These are phyloP conservation scores for Aquatica leii DNA, from an alignment of 2,888 invertebrate genomes.

Conservation along the genomic window DNA sequence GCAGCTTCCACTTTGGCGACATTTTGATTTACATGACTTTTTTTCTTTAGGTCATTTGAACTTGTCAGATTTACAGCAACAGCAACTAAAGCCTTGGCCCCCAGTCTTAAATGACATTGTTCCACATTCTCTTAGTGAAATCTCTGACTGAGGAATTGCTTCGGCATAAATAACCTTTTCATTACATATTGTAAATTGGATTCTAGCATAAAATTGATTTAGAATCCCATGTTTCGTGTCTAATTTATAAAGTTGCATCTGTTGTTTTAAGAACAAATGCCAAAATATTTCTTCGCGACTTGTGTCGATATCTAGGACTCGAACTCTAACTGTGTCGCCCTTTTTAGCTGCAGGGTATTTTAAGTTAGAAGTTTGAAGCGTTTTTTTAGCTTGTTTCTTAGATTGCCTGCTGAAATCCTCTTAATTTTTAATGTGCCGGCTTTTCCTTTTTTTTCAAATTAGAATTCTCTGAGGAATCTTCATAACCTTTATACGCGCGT, in stretches of 20 bases:
- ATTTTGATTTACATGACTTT: not conserved
- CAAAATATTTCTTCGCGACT: slow-evolving; percentile 25
- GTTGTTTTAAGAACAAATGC: slow-evolving; percentile 19
- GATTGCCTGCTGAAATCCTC: slow-evolving; percentile 8
- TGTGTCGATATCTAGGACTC: slow-evolving; percentile 30
- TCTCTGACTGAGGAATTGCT: not conserved
- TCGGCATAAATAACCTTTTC: not conserved
- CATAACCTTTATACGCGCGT: slow-evolving; percentile 1
- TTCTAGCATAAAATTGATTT: slow-evolving; percentile 32
- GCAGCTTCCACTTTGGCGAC: not conserved
- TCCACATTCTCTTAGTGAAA: not conserved
- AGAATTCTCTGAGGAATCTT: slow-evolving; percentile 5
- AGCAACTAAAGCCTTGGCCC: not conserved
- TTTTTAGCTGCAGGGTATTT: slow-evolving; percentile 26
- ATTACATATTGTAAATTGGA: slow-evolving; percentile 28
- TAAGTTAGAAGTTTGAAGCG: slow-evolving; percentile 18
- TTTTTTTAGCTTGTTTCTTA: slow-evolving; percentile 33
- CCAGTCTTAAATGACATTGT: not conserved
- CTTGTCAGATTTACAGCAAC: not conserved
- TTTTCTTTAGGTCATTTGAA: not conserved
- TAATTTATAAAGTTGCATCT: slow-evolving; percentile 22
- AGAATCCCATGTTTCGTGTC: slow-evolving; percentile 31
- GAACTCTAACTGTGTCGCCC: slow-evolving; percentile 23
- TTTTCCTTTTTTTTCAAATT: slow-evolving; percentile 11
- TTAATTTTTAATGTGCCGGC: slow-evolving; percentile 9